These are phyloP conservation scores for Grantiella picta DNA, from an alignment of 2,113 vertebrate species.

Conservation along the genomic window DNA sequence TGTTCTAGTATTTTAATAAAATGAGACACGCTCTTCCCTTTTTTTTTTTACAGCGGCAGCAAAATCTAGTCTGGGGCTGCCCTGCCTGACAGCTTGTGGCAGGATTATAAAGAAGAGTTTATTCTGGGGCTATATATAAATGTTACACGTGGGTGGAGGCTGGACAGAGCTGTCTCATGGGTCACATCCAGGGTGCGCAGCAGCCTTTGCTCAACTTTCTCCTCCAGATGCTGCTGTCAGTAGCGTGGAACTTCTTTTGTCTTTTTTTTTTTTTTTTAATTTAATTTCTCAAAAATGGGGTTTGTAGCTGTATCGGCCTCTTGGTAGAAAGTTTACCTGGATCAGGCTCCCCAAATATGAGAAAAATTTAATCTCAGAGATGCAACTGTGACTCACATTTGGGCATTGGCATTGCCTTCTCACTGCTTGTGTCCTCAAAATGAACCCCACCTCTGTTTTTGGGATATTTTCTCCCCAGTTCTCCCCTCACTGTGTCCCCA, in stretches of 20 bases:
- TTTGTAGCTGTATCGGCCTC: background rate
- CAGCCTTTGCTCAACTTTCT: background rate
- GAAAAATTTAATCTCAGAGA: background rate
- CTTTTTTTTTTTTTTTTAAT: too few species aligned
- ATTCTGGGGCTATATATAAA: slow-evolving; percentile 42
- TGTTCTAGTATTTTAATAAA: slow-evolving; percentile 34
- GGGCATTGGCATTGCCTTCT: background rate
- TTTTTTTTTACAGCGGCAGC: background rate
- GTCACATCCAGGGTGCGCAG: background rate
- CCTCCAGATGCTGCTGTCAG: background rate
- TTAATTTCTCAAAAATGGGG: background rate
- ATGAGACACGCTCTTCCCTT: background rate
- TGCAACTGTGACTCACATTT: background rate
- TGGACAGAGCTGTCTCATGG: background rate
- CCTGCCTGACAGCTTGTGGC: slow-evolving; percentile 38
- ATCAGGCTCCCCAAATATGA: background rate
- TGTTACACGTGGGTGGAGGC: background rate
- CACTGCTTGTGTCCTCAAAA: background rate
- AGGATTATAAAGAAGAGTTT: slow-evolving; percentile 53
- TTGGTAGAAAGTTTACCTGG: background rate
- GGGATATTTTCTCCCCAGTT: fast-evolving
- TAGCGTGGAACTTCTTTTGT: background rate
- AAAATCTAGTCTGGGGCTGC: slow-evolving; percentile 27
- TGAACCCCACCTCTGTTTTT: background rate
- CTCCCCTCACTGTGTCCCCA: background rate